Base-by-base conservation (phyloP, 2,113 vertebrate species). In the Ibidorhyncha struthersii region DNA sequence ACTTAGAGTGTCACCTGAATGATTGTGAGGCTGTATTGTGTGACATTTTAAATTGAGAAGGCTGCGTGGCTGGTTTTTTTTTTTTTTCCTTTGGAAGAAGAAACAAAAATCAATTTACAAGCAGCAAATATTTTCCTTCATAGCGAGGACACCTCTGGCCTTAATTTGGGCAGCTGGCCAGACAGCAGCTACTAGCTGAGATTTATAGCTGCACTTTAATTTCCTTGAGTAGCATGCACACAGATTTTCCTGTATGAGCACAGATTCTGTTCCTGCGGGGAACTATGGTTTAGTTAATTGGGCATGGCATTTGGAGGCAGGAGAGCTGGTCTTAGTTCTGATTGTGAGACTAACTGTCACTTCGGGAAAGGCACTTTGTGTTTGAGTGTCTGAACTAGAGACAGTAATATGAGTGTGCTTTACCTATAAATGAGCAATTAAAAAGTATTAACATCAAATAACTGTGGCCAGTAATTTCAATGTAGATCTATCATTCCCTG, bases 91-190 rank as follows among this genome's bases (percentile, higher is more conserved):
- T 89, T 89, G 66, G 73, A 91, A 97, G 82, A 78, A 87, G 85
- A 93, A 95, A 93, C 85, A 96, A 95, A 98, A 97, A 97, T 96
- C 93, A 95, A 97, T 98, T 96, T 97, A 86, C 58, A 96, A 91
- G 91, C 83, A 96, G 70, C 94, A 96, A 96, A 96, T 95, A 96
- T 96, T 97, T 98, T 97, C 88, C 76, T 92, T 87, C 74, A 55
- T 81, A 81, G 70, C 86, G 95, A 93, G 87, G 96, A 93, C 90
- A 97, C 90, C 90, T 93, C 88, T 96, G 93, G 95, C 91, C 93
- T 86, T 97, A 96, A 96, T 96, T 90, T 96, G 88, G 93, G 97
- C 93, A 96, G 34, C 71, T 94, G 94, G 95, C 97, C 95, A 96
- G 92, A 89, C 86, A 96, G 87, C 78, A 94, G 79, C 78, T 92